These are phyloP conservation scores for Erythrocercus mccallii DNA, from an alignment of 2,113 vertebrate genomes.

Conservation along the genomic window DNA sequence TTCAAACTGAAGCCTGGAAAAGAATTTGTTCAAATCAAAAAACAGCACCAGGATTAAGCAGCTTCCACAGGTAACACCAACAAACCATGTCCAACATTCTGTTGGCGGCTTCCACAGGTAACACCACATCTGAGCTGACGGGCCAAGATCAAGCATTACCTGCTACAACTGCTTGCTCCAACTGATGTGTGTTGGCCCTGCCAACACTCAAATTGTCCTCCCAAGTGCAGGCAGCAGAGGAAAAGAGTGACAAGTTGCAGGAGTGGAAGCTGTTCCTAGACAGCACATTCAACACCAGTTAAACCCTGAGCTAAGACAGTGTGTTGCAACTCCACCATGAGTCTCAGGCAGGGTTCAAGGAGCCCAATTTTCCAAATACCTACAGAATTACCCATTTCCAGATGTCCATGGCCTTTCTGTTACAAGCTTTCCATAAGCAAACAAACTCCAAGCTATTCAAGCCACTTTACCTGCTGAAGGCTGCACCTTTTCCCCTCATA, in stretches of 20 bases:
- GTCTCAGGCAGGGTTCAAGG: not conserved
- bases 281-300: not conserved
- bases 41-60: not conserved
- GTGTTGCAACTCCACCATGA: accelerated
- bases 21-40: not conserved
- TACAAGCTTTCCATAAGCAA: not conserved
- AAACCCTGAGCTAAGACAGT: not conserved
- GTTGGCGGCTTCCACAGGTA: not conserved
- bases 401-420: not conserved
- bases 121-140: not conserved
- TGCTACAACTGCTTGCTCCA: not conserved
- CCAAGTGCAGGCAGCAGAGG: not conserved
- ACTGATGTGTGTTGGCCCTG: not conserved
- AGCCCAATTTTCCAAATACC: not conserved
- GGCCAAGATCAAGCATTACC: not conserved
- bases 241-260: not conserved
- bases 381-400: not conserved
- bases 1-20: too few species aligned
- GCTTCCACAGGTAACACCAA: not conserved
- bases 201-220: not conserved
- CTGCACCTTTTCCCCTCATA: not conserved
- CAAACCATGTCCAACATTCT: not conserved
- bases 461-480: not conserved
- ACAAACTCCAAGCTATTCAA: not conserved
- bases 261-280: not conserved